Percentiles rank a stretch among this genome's conserved stretches.
phyloP scores from a whole-genome alignment of 2,888 invertebrate species.

The Conus canariensis region DNA sequence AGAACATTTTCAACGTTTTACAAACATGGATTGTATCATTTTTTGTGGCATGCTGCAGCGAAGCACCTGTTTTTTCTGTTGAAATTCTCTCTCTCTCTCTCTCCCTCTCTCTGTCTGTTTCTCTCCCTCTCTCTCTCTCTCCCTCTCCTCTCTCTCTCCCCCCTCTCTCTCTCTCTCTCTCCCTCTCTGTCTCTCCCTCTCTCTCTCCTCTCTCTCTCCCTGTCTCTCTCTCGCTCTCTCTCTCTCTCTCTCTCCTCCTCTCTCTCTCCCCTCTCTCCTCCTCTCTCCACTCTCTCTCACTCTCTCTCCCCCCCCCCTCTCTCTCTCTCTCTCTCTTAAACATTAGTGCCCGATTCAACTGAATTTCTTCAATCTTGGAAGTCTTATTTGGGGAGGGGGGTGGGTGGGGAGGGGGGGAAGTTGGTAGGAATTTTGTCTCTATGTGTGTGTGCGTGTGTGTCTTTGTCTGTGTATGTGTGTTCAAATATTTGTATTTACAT shows the following conservation, averaged over 20 bases:
- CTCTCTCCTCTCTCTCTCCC: slow-evolving; percentile 3
- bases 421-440: too few relatives aligned
- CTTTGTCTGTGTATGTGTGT: too few relatives aligned
- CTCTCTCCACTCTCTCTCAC: neutral
- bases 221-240: neutral
- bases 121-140: neutral
- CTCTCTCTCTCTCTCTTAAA: neutral
- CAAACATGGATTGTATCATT: neutral
- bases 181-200: neutral
- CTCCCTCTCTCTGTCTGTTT: neutral
- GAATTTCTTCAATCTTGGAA: too few relatives aligned
- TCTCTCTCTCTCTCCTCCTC: neutral
- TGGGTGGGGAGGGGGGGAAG: too few relatives aligned
- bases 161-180: neutral
- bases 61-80: neutral
- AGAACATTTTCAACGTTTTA: too few relatives aligned
- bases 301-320: neutral
- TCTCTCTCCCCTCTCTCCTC: neutral
- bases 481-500: too few relatives aligned
- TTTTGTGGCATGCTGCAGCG: neutral
- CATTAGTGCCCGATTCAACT: too few relatives aligned
- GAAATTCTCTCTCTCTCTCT: neutral
- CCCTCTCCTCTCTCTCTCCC: neutral
- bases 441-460: too few relatives aligned
- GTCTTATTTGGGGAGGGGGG: too few relatives aligned